A percentile compares a stretch with the other conserved stretches of the same genome.
Conservation (phyloP, 2,113 vertebrate species). For the Tringa solitaria region DNA sequence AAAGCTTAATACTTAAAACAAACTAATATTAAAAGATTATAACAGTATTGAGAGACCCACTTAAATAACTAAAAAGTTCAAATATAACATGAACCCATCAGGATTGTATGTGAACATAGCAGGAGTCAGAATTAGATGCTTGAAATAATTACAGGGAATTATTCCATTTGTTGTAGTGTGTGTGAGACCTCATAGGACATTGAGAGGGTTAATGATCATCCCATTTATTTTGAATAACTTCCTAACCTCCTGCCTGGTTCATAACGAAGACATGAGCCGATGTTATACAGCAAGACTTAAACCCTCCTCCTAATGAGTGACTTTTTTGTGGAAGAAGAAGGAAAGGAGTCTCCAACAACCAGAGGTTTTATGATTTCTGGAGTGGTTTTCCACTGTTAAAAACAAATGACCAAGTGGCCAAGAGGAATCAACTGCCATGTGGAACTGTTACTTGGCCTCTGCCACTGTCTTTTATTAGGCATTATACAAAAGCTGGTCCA, state of each 20-base stretch:
- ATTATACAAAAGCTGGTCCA: not conserved
- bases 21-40: not conserved
- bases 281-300: not conserved
- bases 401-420: not conserved
- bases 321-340: not conserved
- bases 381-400: not conserved
- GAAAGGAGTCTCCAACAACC: not conserved
- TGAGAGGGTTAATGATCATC: not conserved
- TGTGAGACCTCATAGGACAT: not conserved
- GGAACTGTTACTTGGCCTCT: not conserved
- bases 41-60: not conserved
- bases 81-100: not conserved
- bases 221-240: not conserved
- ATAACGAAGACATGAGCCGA: not conserved
- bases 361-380: not conserved
- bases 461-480: not conserved
- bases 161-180: not conserved
- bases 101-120: rapidly evolving
- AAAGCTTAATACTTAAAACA: not conserved
- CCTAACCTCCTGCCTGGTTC: not conserved
- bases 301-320: not conserved
- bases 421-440: not conserved
- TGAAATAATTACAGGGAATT: not conserved
- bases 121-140: not conserved
- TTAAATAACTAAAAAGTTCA: not conserved